Conservation (phyloP, 2,888 invertebrate species). For the Ophonus ardosiacus region DNA sequence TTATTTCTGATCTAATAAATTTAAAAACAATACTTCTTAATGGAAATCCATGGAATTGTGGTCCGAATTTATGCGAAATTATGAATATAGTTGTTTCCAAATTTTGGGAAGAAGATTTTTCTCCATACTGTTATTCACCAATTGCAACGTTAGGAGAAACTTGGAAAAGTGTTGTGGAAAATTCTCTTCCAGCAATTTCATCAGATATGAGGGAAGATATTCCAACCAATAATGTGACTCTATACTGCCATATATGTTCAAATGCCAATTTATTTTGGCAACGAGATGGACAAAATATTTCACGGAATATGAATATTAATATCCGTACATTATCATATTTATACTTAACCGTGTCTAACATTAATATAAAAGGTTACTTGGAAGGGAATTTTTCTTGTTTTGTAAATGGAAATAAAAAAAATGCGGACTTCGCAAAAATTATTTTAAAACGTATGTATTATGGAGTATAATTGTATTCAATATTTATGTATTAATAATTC, state of each 20-base stretch:
- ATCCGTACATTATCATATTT: background rate
- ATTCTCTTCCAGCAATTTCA: background rate
- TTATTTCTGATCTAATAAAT: background rate
- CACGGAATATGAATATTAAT: background rate
- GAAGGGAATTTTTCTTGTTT: background rate
- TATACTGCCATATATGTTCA: background rate
- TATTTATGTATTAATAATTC: too few species aligned
- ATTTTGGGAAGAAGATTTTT: background rate
- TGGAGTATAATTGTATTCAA: too few species aligned
- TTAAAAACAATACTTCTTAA: background rate
- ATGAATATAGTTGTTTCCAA: background rate
- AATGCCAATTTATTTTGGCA: background rate
- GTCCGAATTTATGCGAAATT: background rate
- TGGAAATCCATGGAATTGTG: constrained; percentile 14
- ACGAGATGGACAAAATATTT: background rate
- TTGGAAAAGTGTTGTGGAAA: background rate
- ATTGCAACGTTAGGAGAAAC: background rate
- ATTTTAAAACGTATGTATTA: background rate
- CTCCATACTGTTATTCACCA: background rate
- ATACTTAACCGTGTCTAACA: background rate
- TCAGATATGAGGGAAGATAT: background rate
- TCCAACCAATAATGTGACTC: background rate
- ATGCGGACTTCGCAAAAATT: background rate
- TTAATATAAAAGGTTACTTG: background rate
- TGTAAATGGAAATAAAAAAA: background rate